Conservation (phyloP, 2,113 vertebrate species). For the Callorhinus ursinus region DNA sequence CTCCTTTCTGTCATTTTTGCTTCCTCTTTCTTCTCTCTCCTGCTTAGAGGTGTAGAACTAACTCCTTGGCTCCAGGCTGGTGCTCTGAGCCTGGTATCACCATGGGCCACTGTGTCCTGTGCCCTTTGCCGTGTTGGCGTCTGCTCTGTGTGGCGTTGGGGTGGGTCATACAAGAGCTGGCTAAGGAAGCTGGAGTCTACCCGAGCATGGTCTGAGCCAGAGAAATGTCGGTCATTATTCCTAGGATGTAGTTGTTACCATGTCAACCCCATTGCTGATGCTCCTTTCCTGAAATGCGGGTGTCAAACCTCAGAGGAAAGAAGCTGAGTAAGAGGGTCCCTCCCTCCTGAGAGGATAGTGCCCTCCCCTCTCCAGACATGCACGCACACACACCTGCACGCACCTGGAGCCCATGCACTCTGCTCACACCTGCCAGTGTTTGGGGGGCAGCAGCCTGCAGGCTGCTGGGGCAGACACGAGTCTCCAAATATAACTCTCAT, state of each 20-base stretch:
- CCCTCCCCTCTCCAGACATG: background rate
- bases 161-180: background rate
- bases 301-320: background rate
- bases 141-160: background rate
- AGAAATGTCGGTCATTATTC: background rate
- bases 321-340: background rate
- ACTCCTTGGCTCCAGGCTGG: background rate
- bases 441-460: background rate
- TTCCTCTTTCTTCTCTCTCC: background rate
- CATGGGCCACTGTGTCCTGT: rapidly evolving
- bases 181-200: background rate
- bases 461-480: background rate
- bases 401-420: rapidly evolving
- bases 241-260: background rate
- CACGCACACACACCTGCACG: rapidly evolving
- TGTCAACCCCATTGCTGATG: background rate
- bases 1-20: background rate
- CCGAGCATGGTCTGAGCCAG: background rate
- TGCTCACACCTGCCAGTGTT: rapidly evolving
- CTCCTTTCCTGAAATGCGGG: background rate
- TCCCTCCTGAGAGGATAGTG: background rate
- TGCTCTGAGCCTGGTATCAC: background rate
- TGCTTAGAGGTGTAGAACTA: background rate
- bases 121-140: background rate
- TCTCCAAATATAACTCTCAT: background rate